Conservation (phyloP, 2,113 vertebrate species). For the Malaclemys terrapin region DNA sequence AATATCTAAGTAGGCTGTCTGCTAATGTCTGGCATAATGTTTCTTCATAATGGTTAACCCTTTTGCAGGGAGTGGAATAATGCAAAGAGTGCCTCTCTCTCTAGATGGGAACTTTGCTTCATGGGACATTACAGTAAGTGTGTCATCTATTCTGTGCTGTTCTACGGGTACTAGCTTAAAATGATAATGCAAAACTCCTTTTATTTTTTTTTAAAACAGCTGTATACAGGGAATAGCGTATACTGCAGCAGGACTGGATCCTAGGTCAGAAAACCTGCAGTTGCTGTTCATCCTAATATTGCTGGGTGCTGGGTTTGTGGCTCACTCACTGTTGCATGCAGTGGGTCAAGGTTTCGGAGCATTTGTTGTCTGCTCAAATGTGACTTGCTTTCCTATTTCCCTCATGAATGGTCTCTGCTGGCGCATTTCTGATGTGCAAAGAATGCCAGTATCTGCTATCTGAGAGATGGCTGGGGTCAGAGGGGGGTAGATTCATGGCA, state of each 20-base stretch:
- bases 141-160: constrained; percentile 92
- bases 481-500: constrained; percentile 83
- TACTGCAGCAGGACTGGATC: constrained; percentile 76
- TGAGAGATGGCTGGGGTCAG: constrained; percentile 84
- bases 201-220: constrained; percentile 80
- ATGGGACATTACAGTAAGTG: constrained; percentile 99
- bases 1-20: constrained; percentile 87
- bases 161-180: constrained; percentile 83
- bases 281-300: constrained; percentile 73
- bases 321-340: constrained; percentile 83
- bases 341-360: constrained; percentile 84
- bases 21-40: constrained; percentile 88
- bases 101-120: constrained; percentile 96
- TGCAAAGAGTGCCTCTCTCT: constrained; percentile 85
- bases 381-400: constrained; percentile 87
- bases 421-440: constrained; percentile 87
- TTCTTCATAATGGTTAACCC: constrained; percentile 88
- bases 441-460: constrained; percentile 84
- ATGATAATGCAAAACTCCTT: constrained; percentile 83
- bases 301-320: constrained; percentile 79
- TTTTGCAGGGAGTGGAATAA: constrained; percentile 86
- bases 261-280: constrained; percentile 77
- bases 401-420: constrained; percentile 87
- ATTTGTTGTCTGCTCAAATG: constrained; percentile 84
- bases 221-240: constrained; percentile 74